Evolutionary conservation across 2,797 vertebrate genomes (phyloP).

Genomic region (Pitangus sulphuratus): DNA sequence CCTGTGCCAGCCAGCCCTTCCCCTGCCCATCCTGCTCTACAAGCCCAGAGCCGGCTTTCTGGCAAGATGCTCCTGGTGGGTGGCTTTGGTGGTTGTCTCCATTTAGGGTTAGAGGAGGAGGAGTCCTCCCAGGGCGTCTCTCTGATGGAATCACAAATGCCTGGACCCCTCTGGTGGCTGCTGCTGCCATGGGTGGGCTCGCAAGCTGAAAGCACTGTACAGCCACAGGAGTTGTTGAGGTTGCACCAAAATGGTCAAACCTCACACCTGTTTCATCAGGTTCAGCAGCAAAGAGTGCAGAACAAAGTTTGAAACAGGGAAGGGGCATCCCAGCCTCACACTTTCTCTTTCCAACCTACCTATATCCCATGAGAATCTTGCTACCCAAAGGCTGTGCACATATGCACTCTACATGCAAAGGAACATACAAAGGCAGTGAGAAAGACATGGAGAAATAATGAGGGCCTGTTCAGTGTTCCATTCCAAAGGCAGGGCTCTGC

Average conservation of each 20-base stretch:
- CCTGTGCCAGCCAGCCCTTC: background rate
- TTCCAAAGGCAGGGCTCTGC: background rate
- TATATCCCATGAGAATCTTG: accelerated
- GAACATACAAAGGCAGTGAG: background rate
- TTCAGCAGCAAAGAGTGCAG: accelerated
- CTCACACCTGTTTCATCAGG: background rate
- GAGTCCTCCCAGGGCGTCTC: accelerated
- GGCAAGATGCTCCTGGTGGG: accelerated
- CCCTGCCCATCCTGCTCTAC: background rate
- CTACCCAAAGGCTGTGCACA: background rate
- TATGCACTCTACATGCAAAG: accelerated
- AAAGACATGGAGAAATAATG: accelerated
- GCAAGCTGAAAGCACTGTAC: background rate
- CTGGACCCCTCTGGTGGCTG: background rate
- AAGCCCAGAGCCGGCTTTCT: background rate
- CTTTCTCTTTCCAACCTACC: background rate
- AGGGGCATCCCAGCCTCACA: background rate
- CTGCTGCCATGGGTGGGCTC: background rate
- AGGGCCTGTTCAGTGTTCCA: accelerated
- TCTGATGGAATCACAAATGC: background rate
- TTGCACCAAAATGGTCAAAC: background rate
- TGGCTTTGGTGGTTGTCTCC: background rate
- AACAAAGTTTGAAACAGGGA: background rate
- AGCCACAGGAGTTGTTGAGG: background rate
- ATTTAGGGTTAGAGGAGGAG: background rate